These are phyloP conservation scores for Glyphotaelius pellucidus DNA, from an alignment of 2,888 invertebrate species.

Conservation along the genomic window DNA sequence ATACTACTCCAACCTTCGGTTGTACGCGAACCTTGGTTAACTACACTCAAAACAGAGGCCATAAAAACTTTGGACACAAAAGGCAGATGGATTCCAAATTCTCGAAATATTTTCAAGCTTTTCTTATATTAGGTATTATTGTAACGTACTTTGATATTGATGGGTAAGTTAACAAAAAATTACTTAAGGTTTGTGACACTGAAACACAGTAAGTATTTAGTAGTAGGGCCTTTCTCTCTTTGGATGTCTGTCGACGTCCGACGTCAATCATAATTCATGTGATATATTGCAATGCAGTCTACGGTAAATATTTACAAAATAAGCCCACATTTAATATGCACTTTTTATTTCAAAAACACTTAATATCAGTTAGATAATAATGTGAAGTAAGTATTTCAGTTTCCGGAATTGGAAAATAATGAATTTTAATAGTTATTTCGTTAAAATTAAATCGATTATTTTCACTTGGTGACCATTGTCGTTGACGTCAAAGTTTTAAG, in stretches of 20 bases:
- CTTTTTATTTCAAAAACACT: too few species aligned
- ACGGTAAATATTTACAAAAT: too few species aligned
- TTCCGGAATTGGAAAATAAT: too few species aligned
- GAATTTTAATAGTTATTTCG: too few species aligned
- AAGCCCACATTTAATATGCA: too few species aligned
- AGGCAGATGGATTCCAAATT: neutral
- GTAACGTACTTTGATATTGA: neutral
- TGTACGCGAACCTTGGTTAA: neutral
- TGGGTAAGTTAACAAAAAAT: conserved; percentile 4
- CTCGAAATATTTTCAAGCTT: neutral
- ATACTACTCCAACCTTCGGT: neutral
- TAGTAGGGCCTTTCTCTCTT: neutral
- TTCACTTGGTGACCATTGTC: too few species aligned
- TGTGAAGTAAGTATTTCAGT: too few species aligned
- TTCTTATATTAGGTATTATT: conserved; percentile 6
- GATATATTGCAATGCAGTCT: neutral
- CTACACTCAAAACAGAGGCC: neutral
- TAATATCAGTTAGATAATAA: too few species aligned
- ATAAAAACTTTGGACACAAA: conserved; percentile 34
- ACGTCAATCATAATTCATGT: too few species aligned
- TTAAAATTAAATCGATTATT: too few species aligned
- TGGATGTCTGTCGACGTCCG: too few species aligned
- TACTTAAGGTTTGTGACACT: neutral
- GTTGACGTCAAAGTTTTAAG: too few species aligned
- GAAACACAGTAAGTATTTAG: neutral